Conservation (phyloP, 2,888 invertebrate species). For the Hesperia comma region DNA sequence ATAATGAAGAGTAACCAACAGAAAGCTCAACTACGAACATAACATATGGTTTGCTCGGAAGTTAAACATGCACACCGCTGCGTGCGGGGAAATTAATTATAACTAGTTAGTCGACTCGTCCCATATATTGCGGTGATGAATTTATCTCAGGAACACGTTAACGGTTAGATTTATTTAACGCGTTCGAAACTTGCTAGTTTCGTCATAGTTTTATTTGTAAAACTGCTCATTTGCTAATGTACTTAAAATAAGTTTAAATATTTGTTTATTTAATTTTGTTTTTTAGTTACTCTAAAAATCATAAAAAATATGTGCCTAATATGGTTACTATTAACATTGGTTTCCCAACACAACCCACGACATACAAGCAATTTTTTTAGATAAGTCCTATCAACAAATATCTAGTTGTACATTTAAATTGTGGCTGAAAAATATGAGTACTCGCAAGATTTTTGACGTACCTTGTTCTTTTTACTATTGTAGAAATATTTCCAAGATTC, state of each 20-base stretch:
- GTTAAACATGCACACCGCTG: neutral
- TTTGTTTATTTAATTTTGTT: no score
- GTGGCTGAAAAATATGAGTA: no score
- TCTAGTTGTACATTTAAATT: no score
- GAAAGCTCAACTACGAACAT: slow-evolving; percentile 6
- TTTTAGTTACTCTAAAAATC: no score
- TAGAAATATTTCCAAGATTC: slow-evolving; percentile 28
- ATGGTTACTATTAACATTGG: no score
- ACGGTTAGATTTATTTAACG: neutral
- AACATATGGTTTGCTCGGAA: slow-evolving; percentile 15
- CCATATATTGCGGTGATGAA: slow-evolving; percentile 10
- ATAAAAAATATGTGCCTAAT: no score
- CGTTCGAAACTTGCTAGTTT: neutral
- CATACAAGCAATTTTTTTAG: no score
- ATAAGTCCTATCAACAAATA: no score
- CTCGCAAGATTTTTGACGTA: neutral
- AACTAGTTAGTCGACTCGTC: slow-evolving; percentile 15
- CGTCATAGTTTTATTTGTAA: neutral
- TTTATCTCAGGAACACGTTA: neutral
- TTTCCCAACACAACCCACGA: no score
- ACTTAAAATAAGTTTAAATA: no score
- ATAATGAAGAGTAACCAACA: slow-evolving; percentile 10
- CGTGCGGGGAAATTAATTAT: slow-evolving; percentile 16
- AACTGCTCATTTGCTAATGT: neutral
- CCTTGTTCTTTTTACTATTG: slow-evolving; percentile 24